Percentiles rank a stretch among this genome's conserved stretches.
phyloP scores from a whole-genome alignment of 2,113 vertebrate species.

The Abramis brama region DNA sequence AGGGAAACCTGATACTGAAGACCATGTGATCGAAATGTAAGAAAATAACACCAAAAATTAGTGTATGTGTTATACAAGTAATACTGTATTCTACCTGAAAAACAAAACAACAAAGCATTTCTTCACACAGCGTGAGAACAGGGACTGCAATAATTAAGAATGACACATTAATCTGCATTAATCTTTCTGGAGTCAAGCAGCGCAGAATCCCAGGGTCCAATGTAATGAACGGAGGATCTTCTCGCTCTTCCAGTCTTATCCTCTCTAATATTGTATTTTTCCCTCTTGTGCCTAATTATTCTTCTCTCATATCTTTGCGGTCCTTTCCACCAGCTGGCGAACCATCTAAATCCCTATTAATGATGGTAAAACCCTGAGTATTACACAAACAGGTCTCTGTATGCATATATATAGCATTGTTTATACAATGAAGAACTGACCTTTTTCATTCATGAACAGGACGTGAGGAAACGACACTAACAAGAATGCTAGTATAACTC shows the following conservation, averaged over 20 bases:
- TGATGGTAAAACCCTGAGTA: not conserved
- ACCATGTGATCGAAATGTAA: slow-evolving; percentile 44
- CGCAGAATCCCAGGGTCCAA: slow-evolving; percentile 19
- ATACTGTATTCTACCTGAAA: slow-evolving; percentile 55
- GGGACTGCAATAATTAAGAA: slow-evolving; percentile 31
- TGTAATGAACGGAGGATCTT: slow-evolving; percentile 39
- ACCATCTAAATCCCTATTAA: not conserved
- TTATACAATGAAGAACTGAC: not conserved
- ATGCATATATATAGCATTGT: not conserved
- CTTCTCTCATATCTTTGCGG: not conserved
- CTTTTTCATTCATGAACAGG: not conserved
- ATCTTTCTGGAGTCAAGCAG: slow-evolving; percentile 47
- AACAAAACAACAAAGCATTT: slow-evolving; percentile 26
- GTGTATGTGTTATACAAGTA: not conserved
- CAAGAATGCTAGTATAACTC: not conserved
- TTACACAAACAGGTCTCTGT: not conserved
- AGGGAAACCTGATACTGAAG: slow-evolving; percentile 39
- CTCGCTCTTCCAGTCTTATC: not conserved
- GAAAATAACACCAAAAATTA: slow-evolving; percentile 44
- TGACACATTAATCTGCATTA: slow-evolving; percentile 35
- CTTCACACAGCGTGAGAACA: not conserved
- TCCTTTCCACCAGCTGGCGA: not conserved
- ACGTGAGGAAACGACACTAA: not conserved
- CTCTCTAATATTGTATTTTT: not conserved
- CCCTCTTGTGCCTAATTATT: slow-evolving; percentile 3